Conservation (phyloP, 2,797 vertebrate genomes). For the Mormyrus hasselquistii region DNA sequence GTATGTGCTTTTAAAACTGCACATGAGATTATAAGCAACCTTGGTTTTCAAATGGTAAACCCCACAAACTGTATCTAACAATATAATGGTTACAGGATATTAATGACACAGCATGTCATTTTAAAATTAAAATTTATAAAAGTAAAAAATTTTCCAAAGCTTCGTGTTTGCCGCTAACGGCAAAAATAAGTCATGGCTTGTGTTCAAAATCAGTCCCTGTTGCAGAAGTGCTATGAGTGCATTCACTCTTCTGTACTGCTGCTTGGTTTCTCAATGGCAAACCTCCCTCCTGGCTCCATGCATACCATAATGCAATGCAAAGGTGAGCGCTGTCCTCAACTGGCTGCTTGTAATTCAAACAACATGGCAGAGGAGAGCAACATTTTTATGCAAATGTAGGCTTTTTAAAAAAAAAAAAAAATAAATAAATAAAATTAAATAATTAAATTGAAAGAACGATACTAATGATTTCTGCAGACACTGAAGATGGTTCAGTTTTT, state of each 20-base stretch:
- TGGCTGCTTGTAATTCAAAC: background rate
- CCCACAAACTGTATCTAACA: background rate
- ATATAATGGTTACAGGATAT: background rate
- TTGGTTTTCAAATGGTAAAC: background rate
- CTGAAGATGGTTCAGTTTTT: background rate
- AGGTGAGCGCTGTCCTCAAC: background rate
- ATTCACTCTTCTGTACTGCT: background rate
- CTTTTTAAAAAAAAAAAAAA: too few relatives aligned
- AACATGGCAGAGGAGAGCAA: background rate
- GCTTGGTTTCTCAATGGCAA: background rate
- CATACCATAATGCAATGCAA: background rate
- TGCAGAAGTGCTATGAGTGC: background rate
- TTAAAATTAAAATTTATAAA: background rate
- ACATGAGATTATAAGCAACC: background rate
- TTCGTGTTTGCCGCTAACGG: background rate
- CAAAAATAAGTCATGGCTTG: background rate
- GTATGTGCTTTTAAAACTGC: background rate
- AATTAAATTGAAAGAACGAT: too few relatives aligned
- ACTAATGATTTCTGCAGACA: background rate
- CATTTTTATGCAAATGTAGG: background rate
- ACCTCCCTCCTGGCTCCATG: background rate
- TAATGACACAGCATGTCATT: background rate
- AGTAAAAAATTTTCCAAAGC: background rate
- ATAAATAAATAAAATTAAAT: too few relatives aligned
- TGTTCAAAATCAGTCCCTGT: background rate